Conservation (phyloP, 30 jellyfish, hydroid and myxozoan genomes). For the Aurelia sp. region DNA sequence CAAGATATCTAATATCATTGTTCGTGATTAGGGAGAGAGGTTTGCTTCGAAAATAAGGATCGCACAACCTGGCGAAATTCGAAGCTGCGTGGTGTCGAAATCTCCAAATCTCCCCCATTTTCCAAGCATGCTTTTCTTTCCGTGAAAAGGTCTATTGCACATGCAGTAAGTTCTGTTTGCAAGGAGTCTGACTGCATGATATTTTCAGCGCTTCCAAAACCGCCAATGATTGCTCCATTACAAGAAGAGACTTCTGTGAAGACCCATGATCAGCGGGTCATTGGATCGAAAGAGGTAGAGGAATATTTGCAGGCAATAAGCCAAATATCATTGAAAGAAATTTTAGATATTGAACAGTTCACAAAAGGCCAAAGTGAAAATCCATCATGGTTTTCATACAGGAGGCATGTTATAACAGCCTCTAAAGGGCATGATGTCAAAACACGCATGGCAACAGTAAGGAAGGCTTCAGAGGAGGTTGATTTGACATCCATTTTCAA, state of each 20-base stretch:
- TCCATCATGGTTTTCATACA: not conserved
- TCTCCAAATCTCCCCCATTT: too few relatives aligned
- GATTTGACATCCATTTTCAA: slow-evolving; percentile 23
- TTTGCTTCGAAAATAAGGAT: too few relatives aligned
- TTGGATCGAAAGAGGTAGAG: not conserved
- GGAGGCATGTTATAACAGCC: slow-evolving; percentile 2
- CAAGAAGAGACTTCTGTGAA: not conserved
- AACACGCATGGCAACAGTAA: not conserved
- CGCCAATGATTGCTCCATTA: not conserved
- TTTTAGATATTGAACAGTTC: not conserved
- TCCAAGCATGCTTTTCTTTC: too few relatives aligned
- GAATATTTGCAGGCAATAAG: not conserved
- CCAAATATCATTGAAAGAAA: not conserved
- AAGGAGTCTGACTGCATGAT: slow-evolving; percentile 26
- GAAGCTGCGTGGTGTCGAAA: too few relatives aligned
- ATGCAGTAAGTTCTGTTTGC: slow-evolving; percentile 1
- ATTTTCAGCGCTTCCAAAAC: slow-evolving; percentile 35
- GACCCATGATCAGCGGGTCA: not conserved
- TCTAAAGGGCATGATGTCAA: not conserved
- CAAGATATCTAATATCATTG: too few relatives aligned
- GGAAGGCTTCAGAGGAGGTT: not conserved
- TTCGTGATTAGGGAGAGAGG: too few relatives aligned
- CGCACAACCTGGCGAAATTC: too few relatives aligned
- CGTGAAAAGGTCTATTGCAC: too few relatives aligned
- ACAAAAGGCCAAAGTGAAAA: slow-evolving; percentile 1